Evolutionary conservation across 2,888 invertebrate genomes (phyloP), one percentile per base, ranked within the genome.

Genomic region (Graphium colonna): DNA sequence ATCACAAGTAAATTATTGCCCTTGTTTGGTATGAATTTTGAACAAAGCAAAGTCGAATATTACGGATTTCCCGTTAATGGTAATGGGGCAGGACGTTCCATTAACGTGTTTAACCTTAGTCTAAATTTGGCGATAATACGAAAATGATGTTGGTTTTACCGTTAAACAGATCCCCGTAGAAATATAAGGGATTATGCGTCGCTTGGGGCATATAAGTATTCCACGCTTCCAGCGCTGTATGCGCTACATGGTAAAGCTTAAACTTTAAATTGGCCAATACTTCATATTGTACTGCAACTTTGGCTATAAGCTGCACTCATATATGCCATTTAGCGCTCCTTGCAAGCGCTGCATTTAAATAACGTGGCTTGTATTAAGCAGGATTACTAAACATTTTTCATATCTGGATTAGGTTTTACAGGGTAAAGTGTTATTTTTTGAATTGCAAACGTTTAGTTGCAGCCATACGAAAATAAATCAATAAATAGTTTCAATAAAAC

Each of bases 181-280:
- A 57, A 31, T 48, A 47, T 17, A 21, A 50, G 51, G 59, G 60
- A 60, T 64, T 60, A 65, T 52, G 47, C 56, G 60, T 52, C 60
- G 58, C 62, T 56, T 48, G 55, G 51, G 57, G 61, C 61, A 51
- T 57, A 55, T 60, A 56, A 55, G 49, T 50, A 42, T 42, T 51
- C 39, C 15, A n/a, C 46, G 41, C 50, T 44, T 10, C 33, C 48
- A 46, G 38, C 42, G 28, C 28, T 49, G 41, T 40, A 47, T 51
- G 55, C 52, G 53, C 58, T 56, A 57, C 55, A 59, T 56, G 52
- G 36, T 58, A 55, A 59, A 56, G 57, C 60, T 65, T 64, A 64
- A 70, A 70, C 68, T 68, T 68, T 68, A 68, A 68, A 67, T 68
- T 65, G 63, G 65, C 63, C 59, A 62, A 68, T 68, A 65, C 57